phyloP scores from a whole-genome alignment of 30 jellyfish, hydroid and myxozoan genomes.

The Hydra vulgaris region DNA sequence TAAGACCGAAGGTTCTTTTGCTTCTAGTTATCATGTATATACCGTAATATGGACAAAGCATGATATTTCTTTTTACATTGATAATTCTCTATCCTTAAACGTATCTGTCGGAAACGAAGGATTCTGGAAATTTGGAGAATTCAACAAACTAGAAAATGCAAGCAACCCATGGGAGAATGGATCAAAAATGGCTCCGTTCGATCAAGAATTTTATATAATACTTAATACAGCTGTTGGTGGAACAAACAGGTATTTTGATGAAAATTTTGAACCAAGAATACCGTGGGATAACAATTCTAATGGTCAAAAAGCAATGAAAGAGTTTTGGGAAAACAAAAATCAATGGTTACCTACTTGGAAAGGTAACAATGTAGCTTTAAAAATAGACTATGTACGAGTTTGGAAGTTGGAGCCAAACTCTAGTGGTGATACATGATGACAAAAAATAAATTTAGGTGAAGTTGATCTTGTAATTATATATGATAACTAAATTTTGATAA shows the following conservation, averaged over 20 bases:
- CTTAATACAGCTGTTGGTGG: constrained; percentile 81
- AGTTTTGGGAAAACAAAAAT: constrained; percentile 61
- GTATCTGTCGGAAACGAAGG: constrained; percentile 51
- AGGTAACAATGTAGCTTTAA: constrained; percentile 67
- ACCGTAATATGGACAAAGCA: constrained; percentile 47
- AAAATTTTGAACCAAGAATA: constrained; percentile 28
- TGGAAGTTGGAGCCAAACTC: constrained; percentile 48
- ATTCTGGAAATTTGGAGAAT: constrained; percentile 61
- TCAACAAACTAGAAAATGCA: constrained; percentile 14
- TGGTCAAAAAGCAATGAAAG: constrained; percentile 37
- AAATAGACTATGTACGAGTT: constrained; percentile 55
- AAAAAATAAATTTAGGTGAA: no score
- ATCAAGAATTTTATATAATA: constrained; percentile 48
- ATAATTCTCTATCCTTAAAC: constrained; percentile 35
- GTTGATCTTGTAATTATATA: no score
- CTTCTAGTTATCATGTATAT: constrained; percentile 48
- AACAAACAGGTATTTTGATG: constrained; percentile 39
- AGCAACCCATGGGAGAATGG: constrained; percentile 62
- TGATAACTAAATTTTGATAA: no score
- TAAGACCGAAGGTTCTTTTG: constrained; percentile 40
- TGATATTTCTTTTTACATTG: constrained; percentile 39
- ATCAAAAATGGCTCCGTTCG: constrained; percentile 67
- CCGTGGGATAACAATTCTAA: constrained; percentile 48
- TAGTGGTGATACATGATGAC: no score
- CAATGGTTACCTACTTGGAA: constrained; percentile 65